A percentile compares a stretch with the other conserved stretches of the same genome.
These are phyloP conservation scores for Euproctis similis DNA, from an alignment of 2,888 invertebrate genomes.

Conservation along the genomic window DNA sequence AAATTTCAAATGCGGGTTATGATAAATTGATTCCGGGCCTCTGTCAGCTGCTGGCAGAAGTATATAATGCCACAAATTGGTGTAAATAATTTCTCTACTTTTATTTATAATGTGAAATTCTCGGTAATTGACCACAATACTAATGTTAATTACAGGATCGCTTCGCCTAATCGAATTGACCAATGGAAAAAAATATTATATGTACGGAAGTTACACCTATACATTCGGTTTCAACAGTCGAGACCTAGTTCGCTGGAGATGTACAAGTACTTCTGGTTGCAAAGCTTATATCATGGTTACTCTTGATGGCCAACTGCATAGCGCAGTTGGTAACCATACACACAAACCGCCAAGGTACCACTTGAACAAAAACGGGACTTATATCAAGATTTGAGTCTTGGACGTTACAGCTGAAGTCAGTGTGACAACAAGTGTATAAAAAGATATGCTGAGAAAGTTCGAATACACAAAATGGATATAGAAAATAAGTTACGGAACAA, in stretches of 20 bases:
- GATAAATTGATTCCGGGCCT: too few relatives aligned
- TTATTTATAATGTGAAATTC: too few relatives aligned
- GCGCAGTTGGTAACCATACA: slow-evolving; percentile 4
- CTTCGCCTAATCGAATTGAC: slow-evolving; percentile 4
- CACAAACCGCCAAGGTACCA: slow-evolving; percentile 14
- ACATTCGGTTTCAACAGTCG: slow-evolving; percentile 6
- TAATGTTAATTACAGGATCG: slow-evolving; percentile 11
- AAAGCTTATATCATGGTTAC: slow-evolving; percentile 10
- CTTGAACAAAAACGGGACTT: slow-evolving; percentile 10
- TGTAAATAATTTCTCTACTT: too few relatives aligned
- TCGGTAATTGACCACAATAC: too few relatives aligned
- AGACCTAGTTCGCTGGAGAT: slow-evolving; percentile 11
- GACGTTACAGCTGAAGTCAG: too few relatives aligned
- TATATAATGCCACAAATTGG: too few relatives aligned
- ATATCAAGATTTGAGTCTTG: slow-evolving; percentile 7
- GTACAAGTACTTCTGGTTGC: slow-evolving; percentile 15
- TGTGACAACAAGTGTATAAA: too few relatives aligned
- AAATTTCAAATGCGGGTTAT: too few relatives aligned
- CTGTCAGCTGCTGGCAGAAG: too few relatives aligned
- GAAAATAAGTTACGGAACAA: too few relatives aligned
- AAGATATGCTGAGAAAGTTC: too few relatives aligned
- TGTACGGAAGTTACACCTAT: slow-evolving; percentile 13
- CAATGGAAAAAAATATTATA: slow-evolving; percentile 12
- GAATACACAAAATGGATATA: too few relatives aligned
- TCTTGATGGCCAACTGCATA: slow-evolving; percentile 3